These are phyloP conservation scores for Synergus japonicus DNA, from an alignment of 2,888 invertebrate genomes.

Conservation along the genomic window DNA sequence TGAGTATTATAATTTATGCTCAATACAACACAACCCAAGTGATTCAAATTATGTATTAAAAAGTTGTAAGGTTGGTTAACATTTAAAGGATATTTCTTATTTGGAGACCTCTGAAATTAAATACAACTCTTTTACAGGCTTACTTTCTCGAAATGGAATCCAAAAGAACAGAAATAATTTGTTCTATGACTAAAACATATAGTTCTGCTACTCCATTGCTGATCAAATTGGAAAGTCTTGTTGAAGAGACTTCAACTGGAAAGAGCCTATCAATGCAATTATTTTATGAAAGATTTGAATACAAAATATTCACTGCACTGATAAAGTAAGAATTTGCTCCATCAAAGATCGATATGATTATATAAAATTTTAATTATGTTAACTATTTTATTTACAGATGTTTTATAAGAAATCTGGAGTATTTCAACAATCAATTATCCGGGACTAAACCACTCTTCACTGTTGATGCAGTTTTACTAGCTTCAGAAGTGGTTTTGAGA, in stretches of 20 bases:
- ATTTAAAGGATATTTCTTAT: background rate
- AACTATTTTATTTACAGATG: conserved; percentile 58
- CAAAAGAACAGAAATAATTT: conserved; percentile 84
- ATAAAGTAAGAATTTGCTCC: conserved; percentile 77
- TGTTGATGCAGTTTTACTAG: conserved; percentile 86
- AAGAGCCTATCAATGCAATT: conserved; percentile 85
- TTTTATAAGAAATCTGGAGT: conserved; percentile 82
- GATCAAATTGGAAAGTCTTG: conserved; percentile 91
- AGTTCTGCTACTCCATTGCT: conserved; percentile 89
- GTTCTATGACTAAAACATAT: conserved; percentile 85
- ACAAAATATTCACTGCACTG: conserved; percentile 85
- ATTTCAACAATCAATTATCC: conserved; percentile 82
- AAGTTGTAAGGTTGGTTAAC: conserved; percentile 45
- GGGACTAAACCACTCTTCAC: conserved; percentile 84
- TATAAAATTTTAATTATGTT: background rate
- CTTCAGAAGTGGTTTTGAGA: conserved; percentile 87
- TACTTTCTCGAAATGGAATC: conserved; percentile 87
- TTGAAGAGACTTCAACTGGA: conserved; percentile 89
- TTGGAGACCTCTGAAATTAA: background rate
- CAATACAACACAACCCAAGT: conserved; percentile 44
- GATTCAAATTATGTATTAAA: conserved; percentile 45
- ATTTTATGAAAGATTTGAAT: conserved; percentile 91
- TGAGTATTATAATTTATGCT: conserved; percentile 67
- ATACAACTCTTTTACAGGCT: conserved; percentile 75
- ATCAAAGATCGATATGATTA: background rate